Base-by-base conservation (phyloP, 2,888 invertebrate species). In the Orchesellides sinensis region DNA sequence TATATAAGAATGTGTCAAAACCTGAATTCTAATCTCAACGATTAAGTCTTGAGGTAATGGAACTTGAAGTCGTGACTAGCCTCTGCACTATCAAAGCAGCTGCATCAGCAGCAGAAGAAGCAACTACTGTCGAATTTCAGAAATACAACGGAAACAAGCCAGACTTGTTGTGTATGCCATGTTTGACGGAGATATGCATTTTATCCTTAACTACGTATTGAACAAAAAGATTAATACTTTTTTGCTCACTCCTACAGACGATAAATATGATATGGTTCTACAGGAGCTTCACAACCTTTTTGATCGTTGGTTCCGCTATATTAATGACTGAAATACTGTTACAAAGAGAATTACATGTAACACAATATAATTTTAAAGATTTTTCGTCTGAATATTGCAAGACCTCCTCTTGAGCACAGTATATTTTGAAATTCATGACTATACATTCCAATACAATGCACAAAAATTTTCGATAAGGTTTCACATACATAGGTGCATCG, bases 1-100 rank as follows among this genome's bases (percentile, higher is more conserved):
- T 80, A 80, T 79, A 61, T 72, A 73, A 66, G 80, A 80, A 80
- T 73, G 80, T 80, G 80, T 80, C 80, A 73, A 73, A 80, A 80
- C 80, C 80, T 80, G 80, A 73, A 80, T 80, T 80, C 72, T 80
- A 80, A 80, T 80, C 80, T 80, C 35, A 63, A 45, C 66, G 80
- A 73, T 80, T 80, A 80, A 73, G 63, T 65, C 56, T 73, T 49
- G 80, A 80, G 80, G 80, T 80, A 80, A 79, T 79, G 79, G 79
- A 79, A 79, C 79, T 79, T 79, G 79, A 79, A 80, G 65, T 80
- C 80, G 80, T 80, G 80, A 80, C 80, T 80, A 27, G 65, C 63
- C 49, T 54, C 73, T 45, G 66, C 47, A 66, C 65, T 65, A 29
- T 65, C 65, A 21, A 40, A 6, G 47, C 47, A 3, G 29, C 59